Evolutionary conservation across 2,113 vertebrate species (phyloP).

Genomic region (Chionis minor): DNA sequence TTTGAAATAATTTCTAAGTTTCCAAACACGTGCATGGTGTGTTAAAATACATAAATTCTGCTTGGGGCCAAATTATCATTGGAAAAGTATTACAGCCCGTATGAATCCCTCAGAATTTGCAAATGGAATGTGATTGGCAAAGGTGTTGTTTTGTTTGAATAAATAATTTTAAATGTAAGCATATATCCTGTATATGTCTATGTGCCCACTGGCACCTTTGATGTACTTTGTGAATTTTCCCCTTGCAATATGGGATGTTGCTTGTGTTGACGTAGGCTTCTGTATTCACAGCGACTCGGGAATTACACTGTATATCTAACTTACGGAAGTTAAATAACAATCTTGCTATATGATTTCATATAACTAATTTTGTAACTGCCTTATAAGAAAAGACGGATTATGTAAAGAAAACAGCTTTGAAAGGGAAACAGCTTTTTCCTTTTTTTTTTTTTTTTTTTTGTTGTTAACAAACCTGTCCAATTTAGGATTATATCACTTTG

Average conservation of each 20-base stretch:
- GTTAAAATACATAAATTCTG: not conserved
- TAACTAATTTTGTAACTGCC: not conserved
- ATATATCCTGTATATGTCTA: rapidly evolving
- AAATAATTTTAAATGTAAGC: not conserved
- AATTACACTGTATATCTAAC: not conserved
- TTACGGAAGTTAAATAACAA: not conserved
- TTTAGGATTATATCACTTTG: not conserved
- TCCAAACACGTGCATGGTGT: not conserved
- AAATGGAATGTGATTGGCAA: not conserved
- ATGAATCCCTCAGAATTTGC: not conserved
- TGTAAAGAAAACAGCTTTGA: not conserved
- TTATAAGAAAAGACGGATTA: not conserved
- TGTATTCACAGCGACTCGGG: not conserved
- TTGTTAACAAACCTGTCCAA: not conserved
- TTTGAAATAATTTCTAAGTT: not conserved
- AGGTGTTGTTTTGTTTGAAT: not conserved
- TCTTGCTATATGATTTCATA: not conserved
- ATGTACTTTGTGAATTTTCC: not conserved
- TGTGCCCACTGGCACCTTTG: not conserved
- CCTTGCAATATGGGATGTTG: not conserved
- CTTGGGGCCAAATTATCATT: not conserved
- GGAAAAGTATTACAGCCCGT: not conserved
- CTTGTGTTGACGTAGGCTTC: rapidly evolving
- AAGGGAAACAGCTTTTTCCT: not conserved
- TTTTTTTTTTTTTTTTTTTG: not conserved